These are phyloP conservation scores for Drosophila parabipectinata DNA, from an alignment of 1,140 invertebrate species.

Conservation along the genomic window DNA sequence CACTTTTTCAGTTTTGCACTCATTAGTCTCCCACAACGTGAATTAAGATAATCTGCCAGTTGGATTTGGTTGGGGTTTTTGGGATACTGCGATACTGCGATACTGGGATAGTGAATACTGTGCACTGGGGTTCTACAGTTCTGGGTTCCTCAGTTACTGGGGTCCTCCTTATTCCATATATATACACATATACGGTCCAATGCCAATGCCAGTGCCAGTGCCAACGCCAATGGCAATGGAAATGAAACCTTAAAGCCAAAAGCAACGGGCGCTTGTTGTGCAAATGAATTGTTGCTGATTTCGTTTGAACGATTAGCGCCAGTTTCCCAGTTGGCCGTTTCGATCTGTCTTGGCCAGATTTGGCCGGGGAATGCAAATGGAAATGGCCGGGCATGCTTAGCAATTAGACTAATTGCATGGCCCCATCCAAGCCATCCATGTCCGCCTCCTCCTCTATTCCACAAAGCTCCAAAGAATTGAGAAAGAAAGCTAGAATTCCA, in stretches of 20 bases:
- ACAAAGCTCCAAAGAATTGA: neutral
- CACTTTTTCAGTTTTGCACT: constrained; percentile 71
- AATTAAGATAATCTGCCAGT: constrained; percentile 82
- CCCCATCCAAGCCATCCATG: constrained; percentile 16
- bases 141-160: constrained; percentile 7
- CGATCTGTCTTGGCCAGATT: constrained; percentile 30
- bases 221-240: neutral
- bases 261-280: constrained; percentile 73
- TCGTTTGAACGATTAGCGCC: constrained; percentile 83
- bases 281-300: constrained; percentile 84
- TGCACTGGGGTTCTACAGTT: neutral
- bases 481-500: neutral
- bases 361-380: constrained; percentile 59
- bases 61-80: constrained; percentile 10
- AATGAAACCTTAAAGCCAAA: constrained; percentile 22
- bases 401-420: constrained; percentile 80
- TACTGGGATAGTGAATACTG: neutral
- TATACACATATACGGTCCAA: neutral
- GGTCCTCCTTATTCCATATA: neutral
- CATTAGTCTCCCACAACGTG: constrained; percentile 84
- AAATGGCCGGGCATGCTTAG: constrained; percentile 57
- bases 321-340: constrained; percentile 11
- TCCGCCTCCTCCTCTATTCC: neutral
- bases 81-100: neutral
- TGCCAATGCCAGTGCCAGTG: neutral